These are phyloP conservation scores for Vanacampus margaritifer DNA, from an alignment of 2,113 vertebrate genomes.

Conservation along the genomic window DNA sequence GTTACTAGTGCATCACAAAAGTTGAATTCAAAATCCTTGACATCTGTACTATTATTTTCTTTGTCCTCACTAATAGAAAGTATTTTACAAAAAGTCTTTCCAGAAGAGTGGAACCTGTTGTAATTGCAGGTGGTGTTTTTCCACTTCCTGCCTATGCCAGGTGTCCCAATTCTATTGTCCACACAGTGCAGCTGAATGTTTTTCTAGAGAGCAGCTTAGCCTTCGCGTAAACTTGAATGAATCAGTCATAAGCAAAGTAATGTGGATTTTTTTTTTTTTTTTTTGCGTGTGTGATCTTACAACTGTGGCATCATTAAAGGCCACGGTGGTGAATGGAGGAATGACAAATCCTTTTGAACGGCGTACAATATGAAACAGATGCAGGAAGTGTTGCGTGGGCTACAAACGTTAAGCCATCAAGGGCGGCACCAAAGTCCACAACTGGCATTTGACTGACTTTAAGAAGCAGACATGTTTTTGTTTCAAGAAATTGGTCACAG, in stretches of 20 bases:
- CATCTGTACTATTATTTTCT: no score
- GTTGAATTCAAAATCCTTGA: no score
- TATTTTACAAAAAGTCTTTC: neutral
- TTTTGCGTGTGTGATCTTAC: neutral
- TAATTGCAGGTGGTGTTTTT: neutral
- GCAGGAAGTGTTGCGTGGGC: neutral
- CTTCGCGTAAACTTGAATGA: neutral
- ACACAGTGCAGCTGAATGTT: neutral
- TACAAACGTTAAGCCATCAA: neutral
- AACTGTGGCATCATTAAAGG: neutral
- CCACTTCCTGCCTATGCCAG: neutral
- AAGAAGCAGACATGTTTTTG: neutral
- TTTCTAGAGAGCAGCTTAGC: neutral
- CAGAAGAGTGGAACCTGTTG: neutral
- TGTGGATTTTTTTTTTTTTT: neutral
- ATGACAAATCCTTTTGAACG: slow-evolving; percentile 5
- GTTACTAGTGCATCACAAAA: no score
- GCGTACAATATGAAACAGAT: neutral
- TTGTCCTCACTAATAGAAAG: no score
- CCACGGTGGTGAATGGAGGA: neutral
- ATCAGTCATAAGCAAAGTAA: neutral
- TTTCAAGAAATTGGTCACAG: neutral
- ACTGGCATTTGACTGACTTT: neutral
- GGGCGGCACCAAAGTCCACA: neutral
- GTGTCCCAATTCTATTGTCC: neutral